phyloP scores from a whole-genome alignment of 2,113 vertebrate genomes.

The Opisthocomus hoazin region DNA sequence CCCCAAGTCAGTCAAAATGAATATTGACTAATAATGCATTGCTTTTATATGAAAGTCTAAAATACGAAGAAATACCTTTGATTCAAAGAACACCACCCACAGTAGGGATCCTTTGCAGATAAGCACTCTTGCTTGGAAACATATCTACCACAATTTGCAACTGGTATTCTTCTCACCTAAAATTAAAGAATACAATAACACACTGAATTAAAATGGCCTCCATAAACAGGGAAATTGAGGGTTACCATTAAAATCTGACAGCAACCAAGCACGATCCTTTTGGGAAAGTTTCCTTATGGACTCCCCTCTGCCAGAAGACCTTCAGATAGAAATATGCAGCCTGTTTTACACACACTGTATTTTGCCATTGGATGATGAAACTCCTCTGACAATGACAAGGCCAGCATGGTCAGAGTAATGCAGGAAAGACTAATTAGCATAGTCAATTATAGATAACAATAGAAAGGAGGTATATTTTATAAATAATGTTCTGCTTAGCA shows the following conservation, averaged over 20 bases:
- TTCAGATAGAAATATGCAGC: conserved; percentile 44
- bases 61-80: conserved; percentile 68
- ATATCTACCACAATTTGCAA: conserved; percentile 76
- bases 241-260: background rate
- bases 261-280: conserved; percentile 5
- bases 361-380: conserved; percentile 35
- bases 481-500: conserved; percentile 30
- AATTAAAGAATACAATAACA: conserved; percentile 27
- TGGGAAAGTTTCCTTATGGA: conserved; percentile 6
- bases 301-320: conserved; percentile 50
- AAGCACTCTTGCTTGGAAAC: conserved; percentile 74
- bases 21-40: background rate
- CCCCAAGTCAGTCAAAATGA: background rate
- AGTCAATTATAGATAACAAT: background rate
- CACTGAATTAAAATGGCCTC: background rate
- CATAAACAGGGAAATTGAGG: background rate
- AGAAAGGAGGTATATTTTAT: background rate
- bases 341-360: background rate
- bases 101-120: conserved; percentile 83
- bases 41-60: background rate
- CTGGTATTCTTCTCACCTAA: conserved; percentile 81
- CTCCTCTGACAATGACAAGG: conserved; percentile 26
- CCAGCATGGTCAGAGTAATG: conserved; percentile 48
- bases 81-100: conserved; percentile 83
- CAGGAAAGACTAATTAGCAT: conserved; percentile 9